phyloP scores from a whole-genome alignment of 1,140 invertebrate species.

The Mylabris phalerata region DNA sequence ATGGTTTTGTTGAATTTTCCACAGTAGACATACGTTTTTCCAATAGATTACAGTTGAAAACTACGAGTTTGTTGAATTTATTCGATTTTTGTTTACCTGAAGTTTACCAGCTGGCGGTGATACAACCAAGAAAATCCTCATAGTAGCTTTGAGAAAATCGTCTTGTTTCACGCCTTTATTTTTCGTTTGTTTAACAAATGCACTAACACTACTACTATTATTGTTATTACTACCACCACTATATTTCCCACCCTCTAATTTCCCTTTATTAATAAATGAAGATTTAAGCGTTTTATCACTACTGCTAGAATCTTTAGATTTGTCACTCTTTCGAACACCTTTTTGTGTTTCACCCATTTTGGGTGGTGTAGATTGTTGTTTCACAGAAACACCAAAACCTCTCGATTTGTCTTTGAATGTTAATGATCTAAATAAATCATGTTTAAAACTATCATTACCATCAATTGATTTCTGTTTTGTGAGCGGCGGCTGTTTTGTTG shows the following conservation, averaged over 20 bases:
- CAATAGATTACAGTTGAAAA: too few relatives aligned
- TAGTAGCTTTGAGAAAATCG: constrained; percentile 54
- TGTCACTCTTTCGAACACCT: constrained; percentile 40
- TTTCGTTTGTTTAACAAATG: constrained; percentile 13
- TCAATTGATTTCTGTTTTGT: constrained; percentile 34
- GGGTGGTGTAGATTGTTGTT: constrained; percentile 22
- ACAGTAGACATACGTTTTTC: too few relatives aligned
- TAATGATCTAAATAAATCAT: constrained; percentile 28
- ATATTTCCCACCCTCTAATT: constrained; percentile 1
- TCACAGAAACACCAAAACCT: constrained; percentile 27
- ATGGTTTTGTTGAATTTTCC: too few relatives aligned
- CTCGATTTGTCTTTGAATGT: constrained; percentile 32
- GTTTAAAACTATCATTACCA: constrained; percentile 11
- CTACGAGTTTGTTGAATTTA: too few relatives aligned
- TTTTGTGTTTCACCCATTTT: constrained; percentile 24
- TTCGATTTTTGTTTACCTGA: constrained; percentile 45
- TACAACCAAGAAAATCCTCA: constrained; percentile 60
- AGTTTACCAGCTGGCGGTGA: constrained; percentile 56
- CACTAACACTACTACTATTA: constrained; percentile 25
- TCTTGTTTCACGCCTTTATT: constrained; percentile 40
- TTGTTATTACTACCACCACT: constrained; percentile 6
- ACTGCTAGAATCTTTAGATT: constrained; percentile 25
- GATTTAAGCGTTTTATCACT: constrained; percentile 26
- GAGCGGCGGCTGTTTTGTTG: constrained; percentile 23
- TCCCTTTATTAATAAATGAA: constrained; percentile 14